These are phyloP conservation scores for Cacoxenus indagator DNA, from an alignment of 2,888 invertebrate species.

Conservation along the genomic window DNA sequence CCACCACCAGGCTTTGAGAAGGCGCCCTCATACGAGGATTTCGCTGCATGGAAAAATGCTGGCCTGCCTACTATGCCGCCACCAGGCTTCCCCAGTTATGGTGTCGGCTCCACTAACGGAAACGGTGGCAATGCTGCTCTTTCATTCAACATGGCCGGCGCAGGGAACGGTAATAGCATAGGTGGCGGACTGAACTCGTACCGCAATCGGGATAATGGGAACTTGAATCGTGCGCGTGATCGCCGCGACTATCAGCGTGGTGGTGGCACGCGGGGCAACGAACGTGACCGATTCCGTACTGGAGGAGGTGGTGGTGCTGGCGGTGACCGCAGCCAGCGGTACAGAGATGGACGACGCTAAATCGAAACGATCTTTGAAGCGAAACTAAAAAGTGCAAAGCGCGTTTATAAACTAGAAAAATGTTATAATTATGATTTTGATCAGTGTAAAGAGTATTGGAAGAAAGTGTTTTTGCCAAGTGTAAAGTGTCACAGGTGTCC, in stretches of 20 bases:
- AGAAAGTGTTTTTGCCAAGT: constrained; percentile 10
- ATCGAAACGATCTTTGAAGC: neutral
- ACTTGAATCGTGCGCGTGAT: constrained; percentile 66
- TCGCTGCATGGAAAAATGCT: constrained; percentile 67
- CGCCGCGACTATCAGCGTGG: constrained; percentile 55
- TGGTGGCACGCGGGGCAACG: constrained; percentile 58
- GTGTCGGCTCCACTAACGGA: constrained; percentile 41
- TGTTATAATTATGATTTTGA: neutral
- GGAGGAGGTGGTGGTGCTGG: too few species aligned
- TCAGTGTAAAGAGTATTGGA: neutral
- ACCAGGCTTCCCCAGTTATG: constrained; percentile 60
- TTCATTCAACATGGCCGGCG: constrained; percentile 38
- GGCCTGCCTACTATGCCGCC: constrained; percentile 65
- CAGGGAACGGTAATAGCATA: constrained; percentile 39
- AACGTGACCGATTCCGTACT: constrained; percentile 71
- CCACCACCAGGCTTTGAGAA: constrained; percentile 77
- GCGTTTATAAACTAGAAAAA: neutral
- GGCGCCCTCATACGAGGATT: constrained; percentile 81
- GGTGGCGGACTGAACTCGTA: constrained; percentile 53
- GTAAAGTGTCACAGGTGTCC: constrained; percentile 1
- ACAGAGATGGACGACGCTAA: constrained; percentile 57
- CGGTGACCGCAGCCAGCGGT: constrained; percentile 60
- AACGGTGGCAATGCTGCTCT: constrained; percentile 40
- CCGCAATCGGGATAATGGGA: constrained; percentile 59
- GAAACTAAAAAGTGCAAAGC: constrained; percentile 12